Conservation (phyloP, 1,140 invertebrate genomes). For the Cotesia chilonis region DNA sequence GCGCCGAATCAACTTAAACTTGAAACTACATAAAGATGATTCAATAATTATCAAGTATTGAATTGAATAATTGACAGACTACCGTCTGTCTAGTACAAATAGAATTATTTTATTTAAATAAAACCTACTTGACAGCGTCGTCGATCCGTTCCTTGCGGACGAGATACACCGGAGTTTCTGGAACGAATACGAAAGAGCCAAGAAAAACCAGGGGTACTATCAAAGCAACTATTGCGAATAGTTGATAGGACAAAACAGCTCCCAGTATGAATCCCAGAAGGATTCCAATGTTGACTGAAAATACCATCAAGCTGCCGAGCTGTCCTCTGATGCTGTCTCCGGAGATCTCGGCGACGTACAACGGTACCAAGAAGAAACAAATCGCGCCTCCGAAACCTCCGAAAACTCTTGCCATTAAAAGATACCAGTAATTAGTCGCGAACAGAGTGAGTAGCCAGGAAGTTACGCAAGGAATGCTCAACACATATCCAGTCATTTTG, state of each 20-base stretch:
- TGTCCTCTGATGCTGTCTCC: slow-evolving; percentile 68
- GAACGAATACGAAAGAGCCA: slow-evolving; percentile 64
- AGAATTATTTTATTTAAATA: background rate
- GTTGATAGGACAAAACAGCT: slow-evolving; percentile 62
- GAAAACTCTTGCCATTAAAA: slow-evolving; percentile 56
- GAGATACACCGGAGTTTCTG: slow-evolving; percentile 69
- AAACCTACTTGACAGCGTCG: slow-evolving; percentile 56
- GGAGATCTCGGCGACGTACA: slow-evolving; percentile 71
- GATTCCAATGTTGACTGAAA: slow-evolving; percentile 69
- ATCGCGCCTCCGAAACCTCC: slow-evolving; percentile 66
- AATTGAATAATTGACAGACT: background rate
- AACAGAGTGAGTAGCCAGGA: slow-evolving; percentile 59
- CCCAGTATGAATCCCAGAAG: slow-evolving; percentile 69
- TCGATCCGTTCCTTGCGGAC: slow-evolving; percentile 51
- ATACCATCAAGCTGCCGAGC: slow-evolving; percentile 64
- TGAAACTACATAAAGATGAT: slow-evolving; percentile 23
- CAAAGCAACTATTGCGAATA: slow-evolving; percentile 59
- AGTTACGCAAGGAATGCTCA: slow-evolving; percentile 46
- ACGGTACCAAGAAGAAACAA: slow-evolving; percentile 63
- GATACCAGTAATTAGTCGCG: slow-evolving; percentile 46
- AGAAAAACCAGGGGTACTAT: slow-evolving; percentile 63
- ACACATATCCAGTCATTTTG: slow-evolving; percentile 52
- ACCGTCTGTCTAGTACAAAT: background rate
- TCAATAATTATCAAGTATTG: slow-evolving; percentile 8
- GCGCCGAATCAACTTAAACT: slow-evolving; percentile 11